phyloP scores from a whole-genome alignment of 2,113 vertebrate species.

The Prionailurus bengalensis region DNA sequence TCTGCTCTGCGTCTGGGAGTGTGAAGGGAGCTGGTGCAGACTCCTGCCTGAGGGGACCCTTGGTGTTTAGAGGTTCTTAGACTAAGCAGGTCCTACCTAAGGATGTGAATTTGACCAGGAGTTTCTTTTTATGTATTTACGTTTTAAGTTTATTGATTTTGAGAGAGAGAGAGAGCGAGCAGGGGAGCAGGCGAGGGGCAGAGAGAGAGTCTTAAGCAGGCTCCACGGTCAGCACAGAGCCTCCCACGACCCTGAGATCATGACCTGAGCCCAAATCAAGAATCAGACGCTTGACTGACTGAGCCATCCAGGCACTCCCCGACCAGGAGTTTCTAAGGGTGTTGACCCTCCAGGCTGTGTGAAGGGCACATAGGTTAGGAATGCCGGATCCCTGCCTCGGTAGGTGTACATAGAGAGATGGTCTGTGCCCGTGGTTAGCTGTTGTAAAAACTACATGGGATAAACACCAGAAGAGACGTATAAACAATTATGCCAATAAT shows the following conservation, averaged over 20 bases:
- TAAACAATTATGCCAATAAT: not conserved
- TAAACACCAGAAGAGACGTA: no score
- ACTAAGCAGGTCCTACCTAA: not conserved
- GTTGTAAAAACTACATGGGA: accelerated
- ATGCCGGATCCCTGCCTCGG: not conserved
- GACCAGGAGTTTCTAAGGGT: not conserved
- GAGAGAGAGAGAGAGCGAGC: no score
- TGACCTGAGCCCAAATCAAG: no score
- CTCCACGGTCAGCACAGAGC: no score
- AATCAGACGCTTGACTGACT: no score
- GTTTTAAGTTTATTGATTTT: no score
- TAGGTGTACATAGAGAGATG: not conserved
- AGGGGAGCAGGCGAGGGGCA: no score
- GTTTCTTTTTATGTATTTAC: no score
- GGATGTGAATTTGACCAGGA: not conserved
- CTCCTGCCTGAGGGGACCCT: not conserved
- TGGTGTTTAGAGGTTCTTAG: not conserved
- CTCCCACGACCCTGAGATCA: no score
- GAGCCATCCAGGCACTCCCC: no score
- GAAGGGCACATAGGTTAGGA: not conserved
- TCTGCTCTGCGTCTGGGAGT: not conserved
- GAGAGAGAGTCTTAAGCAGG: no score
- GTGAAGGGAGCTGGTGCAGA: not conserved
- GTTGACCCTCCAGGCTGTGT: not conserved
- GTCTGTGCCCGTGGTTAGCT: accelerated